These are phyloP conservation scores for Siderastrea radians DNA, from an alignment of 92 coral and sea anemone genomes.

Conservation along the genomic window DNA sequence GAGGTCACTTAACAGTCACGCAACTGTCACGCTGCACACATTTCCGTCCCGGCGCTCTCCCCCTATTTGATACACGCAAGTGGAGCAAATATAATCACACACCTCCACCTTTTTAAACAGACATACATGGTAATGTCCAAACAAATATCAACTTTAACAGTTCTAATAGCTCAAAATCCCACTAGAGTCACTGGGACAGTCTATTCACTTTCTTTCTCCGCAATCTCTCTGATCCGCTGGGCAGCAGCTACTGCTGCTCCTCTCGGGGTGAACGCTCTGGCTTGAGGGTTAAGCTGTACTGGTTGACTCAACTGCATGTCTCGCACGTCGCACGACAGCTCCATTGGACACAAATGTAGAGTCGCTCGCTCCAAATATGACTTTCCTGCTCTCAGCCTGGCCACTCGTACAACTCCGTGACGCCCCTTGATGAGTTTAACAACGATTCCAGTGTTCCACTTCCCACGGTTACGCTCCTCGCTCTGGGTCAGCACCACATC, in stretches of 20 bases:
- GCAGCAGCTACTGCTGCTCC: conserved; percentile 33
- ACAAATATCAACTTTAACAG: conserved; percentile 2
- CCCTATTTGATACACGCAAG: conserved; percentile 49
- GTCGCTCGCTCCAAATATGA: conserved; percentile 43
- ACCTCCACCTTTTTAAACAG: not conserved
- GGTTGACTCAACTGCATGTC: not conserved
- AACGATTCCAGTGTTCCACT: conserved; percentile 56
- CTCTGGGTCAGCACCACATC: not conserved
- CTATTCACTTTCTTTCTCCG: conserved; percentile 8
- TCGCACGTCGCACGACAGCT: conserved; percentile 47
- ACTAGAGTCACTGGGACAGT: not conserved
- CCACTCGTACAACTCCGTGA: conserved; percentile 39
- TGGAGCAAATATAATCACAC: conserved; percentile 44
- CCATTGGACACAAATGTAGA: conserved; percentile 57
- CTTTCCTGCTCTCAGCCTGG: conserved; percentile 50
- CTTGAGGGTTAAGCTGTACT: conserved; percentile 24
- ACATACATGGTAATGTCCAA: conserved; percentile 1
- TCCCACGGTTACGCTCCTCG: conserved; percentile 44
- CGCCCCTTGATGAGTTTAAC: conserved; percentile 34
- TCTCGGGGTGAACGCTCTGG: conserved; percentile 21
- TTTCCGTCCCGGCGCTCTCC: conserved; percentile 20
- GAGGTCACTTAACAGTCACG: too few species aligned
- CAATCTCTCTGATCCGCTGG: conserved; percentile 40
- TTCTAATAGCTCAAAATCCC: conserved; percentile 11
- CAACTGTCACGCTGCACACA: not conserved